Evolutionary conservation across 2,797 vertebrate species (phyloP).

Genomic region (Podargus strigoides): DNA sequence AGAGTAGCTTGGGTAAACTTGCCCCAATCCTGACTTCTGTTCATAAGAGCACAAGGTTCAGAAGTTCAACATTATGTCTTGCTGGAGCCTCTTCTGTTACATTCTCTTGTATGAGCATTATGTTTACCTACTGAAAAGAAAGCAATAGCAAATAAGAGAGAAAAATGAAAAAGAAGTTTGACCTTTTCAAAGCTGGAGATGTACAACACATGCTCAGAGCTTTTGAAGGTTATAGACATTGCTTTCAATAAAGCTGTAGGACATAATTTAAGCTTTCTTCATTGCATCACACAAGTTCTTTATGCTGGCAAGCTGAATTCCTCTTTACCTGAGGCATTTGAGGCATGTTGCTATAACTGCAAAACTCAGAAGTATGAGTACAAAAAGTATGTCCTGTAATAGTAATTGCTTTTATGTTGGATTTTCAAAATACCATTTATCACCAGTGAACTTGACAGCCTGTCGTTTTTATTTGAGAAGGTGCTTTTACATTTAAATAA

Average conservation of each 20-base stretch:
- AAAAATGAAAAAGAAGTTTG: not conserved
- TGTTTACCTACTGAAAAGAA: constrained; percentile 16
- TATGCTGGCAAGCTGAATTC: not conserved
- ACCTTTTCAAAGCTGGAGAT: constrained; percentile 2
- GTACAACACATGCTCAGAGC: not conserved
- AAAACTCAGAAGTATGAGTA: not conserved
- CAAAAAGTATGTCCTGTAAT: not conserved
- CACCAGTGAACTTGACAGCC: not conserved
- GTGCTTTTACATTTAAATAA: not conserved
- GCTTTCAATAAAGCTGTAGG: constrained; percentile 8
- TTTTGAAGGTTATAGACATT: constrained; percentile 4
- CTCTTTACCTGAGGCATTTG: not conserved
- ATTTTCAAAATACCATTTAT: not conserved
- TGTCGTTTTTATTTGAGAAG: not conserved
- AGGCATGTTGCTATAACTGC: not conserved
- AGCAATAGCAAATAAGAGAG: not conserved
- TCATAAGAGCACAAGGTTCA: not conserved
- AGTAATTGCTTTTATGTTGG: not conserved
- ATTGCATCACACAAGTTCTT: not conserved
- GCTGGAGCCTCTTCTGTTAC: not conserved
- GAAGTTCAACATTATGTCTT: not conserved
- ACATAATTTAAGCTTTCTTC: not conserved
- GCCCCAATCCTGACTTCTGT: not conserved
- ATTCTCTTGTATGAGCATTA: not conserved
- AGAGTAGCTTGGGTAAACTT: not conserved